Evolutionary conservation across 2,888 invertebrate species (phyloP), one percentile per base, ranked within the genome.

Genomic region (Plutella xylostella): DNA sequence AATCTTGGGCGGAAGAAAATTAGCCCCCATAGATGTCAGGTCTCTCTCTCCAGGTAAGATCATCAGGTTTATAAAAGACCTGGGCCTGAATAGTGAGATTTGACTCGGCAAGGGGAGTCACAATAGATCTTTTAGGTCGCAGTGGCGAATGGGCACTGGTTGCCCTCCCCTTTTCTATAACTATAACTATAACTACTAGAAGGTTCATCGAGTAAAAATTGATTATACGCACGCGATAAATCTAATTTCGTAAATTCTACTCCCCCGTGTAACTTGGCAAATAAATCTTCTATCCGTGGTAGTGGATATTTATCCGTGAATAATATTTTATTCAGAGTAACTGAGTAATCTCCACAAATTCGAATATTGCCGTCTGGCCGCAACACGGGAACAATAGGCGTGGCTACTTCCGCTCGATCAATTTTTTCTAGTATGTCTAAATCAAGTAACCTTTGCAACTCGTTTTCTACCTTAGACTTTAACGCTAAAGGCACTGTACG

Each of bases 261-360:
- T 0, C 56, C 53, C 1, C 51, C 51, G 12, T 52, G 47, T 12
- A 57, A 20, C 0, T 38, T 48, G 0, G 55, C 45, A 46, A 56
- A 57, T 6, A 61, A 30, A 5, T 59, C 53, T 4, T 58, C 56
- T 9, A 56, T n/a, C n/a, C n/a, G n/a, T n/a, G n/a, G n/a, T n/a
- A n/a, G n/a, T n/a, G n/a, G n/a, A n/a, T n/a, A n/a, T 55, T 28
- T 42, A 12, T 53, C 51, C 5, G 37, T 35, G 14, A 14, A 28
- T 21, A 33, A 37, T 20, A 22, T 21, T 14, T 28, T 52, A 30
- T 52, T 52, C 18, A 51, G 17, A 2, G 50, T 52, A 3, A 47
- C n/a, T n/a, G n/a, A n/a, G n/a, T n/a, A n/a, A n/a, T n/a, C n/a
- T n/a, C n/a, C n/a, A n/a, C n/a, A n/a, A 9, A 52, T 45, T 20